phyloP scores from a whole-genome alignment of 2,888 invertebrate species.

The Mesodorylaimus sp. region DNA sequence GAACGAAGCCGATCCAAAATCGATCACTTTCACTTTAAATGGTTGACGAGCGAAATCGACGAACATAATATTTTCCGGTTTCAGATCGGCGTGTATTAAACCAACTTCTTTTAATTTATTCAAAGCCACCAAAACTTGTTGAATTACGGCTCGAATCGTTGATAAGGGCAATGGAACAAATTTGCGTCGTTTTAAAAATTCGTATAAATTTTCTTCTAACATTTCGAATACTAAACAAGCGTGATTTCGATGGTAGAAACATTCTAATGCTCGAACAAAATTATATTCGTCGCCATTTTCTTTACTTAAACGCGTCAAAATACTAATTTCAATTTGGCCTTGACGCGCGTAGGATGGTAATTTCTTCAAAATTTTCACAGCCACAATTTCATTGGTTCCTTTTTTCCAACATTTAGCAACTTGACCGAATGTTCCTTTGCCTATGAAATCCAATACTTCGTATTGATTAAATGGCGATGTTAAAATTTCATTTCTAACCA shows the following conservation, averaged over 20 bases:
- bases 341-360: conserved; percentile 99
- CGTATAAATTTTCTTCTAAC: conserved; percentile 98
- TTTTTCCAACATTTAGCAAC: conserved; percentile 99
- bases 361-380: conserved; percentile 99
- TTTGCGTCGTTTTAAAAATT: conserved; percentile 98
- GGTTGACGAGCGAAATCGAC: conserved; percentile 95
- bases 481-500: conserved; percentile 28
- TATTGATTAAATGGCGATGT: conserved; percentile 26
- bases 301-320: conserved; percentile 45
- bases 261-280: conserved; percentile 98
- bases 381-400: conserved; percentile 98
- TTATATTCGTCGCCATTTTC: conserved; percentile 99
- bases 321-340: conserved; percentile 92
- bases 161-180: conserved; percentile 94
- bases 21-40: conserved; percentile 96
- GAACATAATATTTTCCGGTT: conserved; percentile 99
- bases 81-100: conserved; percentile 94
- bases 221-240: conserved; percentile 99
- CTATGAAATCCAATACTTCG: conserved; percentile 67
- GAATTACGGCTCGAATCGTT: conserved; percentile 92
- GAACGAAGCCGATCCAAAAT: conserved; percentile 97
- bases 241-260: conserved; percentile 98
- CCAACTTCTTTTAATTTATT: conserved; percentile 76
- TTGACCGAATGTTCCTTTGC: conserved; percentile 92
- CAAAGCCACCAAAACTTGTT: conserved; percentile 73